A percentile compares a stretch with the other conserved stretches of the same genome.
Evolutionary conservation across 2,888 invertebrate species (phyloP).

Genomic region (Drosophila macrothrix): DNA sequence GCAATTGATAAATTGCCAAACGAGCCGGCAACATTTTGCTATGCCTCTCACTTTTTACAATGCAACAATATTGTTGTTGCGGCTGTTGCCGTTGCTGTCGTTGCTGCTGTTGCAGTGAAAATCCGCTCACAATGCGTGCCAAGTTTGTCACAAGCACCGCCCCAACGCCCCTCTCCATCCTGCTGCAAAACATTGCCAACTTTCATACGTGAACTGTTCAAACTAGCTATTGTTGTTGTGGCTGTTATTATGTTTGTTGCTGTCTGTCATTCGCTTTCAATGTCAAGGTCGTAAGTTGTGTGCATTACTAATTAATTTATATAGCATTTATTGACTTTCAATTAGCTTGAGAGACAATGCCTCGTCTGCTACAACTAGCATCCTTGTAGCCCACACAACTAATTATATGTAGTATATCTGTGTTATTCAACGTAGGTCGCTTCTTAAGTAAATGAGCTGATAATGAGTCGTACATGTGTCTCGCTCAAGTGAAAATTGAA

Average conservation of each 20-base stretch:
- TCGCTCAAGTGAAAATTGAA: constrained; percentile 34
- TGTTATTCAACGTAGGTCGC: constrained; percentile 27
- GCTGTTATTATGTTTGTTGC: constrained; percentile 13
- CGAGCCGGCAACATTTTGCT: constrained; percentile 38
- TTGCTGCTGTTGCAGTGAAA: constrained; percentile 58
- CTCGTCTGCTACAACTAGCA: constrained; percentile 51
- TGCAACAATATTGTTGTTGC: constrained; percentile 16
- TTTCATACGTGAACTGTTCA: constrained; percentile 79
- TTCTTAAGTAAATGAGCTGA: constrained; percentile 60
- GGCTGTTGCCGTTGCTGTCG: constrained; percentile 5
- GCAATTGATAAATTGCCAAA: constrained; percentile 78
- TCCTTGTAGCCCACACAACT: constrained; percentile 61
- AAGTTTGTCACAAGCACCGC: constrained; percentile 43
- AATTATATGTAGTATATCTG: neutral
- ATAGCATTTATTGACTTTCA: constrained; percentile 79
- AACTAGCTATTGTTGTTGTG: constrained; percentile 30
- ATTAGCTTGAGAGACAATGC: constrained; percentile 63
- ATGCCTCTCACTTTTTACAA: constrained; percentile 70
- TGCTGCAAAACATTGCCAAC: constrained; percentile 54
- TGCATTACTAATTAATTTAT: constrained; percentile 66
- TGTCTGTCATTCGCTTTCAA: constrained; percentile 76
- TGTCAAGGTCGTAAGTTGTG: constrained; percentile 70
- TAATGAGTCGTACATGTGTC: constrained; percentile 28
- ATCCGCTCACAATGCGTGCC: constrained; percentile 73
- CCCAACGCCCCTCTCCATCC: constrained; percentile 1